A percentile compares a stretch with the other conserved stretches of the same genome.
phyloP scores from a whole-genome alignment of 2,113 vertebrate genomes.

The Buteo buteo region DNA sequence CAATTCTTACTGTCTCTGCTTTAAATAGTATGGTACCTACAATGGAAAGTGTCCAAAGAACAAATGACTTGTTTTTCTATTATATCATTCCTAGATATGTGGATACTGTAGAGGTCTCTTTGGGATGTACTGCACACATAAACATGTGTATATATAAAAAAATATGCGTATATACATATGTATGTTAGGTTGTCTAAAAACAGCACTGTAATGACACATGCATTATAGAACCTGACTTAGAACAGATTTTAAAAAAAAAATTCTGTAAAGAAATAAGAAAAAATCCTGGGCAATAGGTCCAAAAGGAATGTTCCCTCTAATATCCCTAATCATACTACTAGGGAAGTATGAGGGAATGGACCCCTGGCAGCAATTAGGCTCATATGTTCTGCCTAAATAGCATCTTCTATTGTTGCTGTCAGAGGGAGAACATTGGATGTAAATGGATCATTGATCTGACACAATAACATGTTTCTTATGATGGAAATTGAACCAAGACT shows the following conservation, averaged over 20 bases:
- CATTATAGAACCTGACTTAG: background rate
- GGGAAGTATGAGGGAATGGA: background rate
- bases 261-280: background rate
- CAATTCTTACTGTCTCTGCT: background rate
- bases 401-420: background rate
- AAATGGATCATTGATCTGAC: background rate
- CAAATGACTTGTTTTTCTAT: background rate
- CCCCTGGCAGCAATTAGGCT: background rate
- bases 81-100: background rate
- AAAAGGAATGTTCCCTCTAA: background rate
- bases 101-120: background rate
- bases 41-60: background rate
- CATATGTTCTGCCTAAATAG: background rate
- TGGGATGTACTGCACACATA: no score
- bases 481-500: background rate
- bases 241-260: background rate
- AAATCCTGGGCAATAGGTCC: background rate
- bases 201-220: background rate
- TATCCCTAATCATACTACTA: background rate
- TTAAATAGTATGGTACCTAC: background rate
- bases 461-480: background rate
- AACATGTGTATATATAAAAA: background rate
- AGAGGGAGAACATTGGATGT: background rate
- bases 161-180: fast-evolving
- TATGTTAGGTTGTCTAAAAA: background rate